Evolutionary conservation across 2,888 invertebrate species (phyloP), one percentile per base, ranked within the genome.

Genomic region (Cataglyphis altisquamis): DNA sequence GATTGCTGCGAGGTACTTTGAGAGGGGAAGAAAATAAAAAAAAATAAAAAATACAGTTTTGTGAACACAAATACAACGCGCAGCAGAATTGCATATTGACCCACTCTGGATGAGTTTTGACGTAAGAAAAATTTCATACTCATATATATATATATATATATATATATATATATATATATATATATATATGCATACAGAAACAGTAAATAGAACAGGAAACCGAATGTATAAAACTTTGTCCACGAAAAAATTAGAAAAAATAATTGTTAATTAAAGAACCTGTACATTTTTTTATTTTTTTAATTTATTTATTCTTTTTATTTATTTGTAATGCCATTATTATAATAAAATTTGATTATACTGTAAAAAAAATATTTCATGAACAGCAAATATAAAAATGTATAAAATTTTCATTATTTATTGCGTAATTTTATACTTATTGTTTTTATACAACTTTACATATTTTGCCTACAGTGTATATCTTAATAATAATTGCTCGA

Each of bases 1-100:
- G 52, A 64, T 75, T 41, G 39, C 21, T 64, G 25, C 66, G 8
- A 66, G 25, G 39, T 55, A 66, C 66, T 75, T 75, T 75, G 52
- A 75, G 36, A 55, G 1, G 25, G 39, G 8, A 75, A 39, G 29
- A 75, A n/a, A 12, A 29, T 4, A 25, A 64, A 66, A 75, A 64
- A 64, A 74, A 45, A 6, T 15, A 52, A 64, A 64, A 64, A 52
- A 8, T 29, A 15, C 18, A 66, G 3, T 52, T 64, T 64, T n/a
- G 39, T 18, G 25, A 39, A 64, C 36, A 52, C 52, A 66, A 66
- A 25, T 55, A 29, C 25, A 75, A 48, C 18, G 36, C 12, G n/a
- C n/a, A 52, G 32, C 18, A 21, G 10, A 63, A 6, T 63, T 18
- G 10, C n/a, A 75, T 36, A 66, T 75, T 66, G 55, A 74, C 9